Evolutionary conservation across 2,888 invertebrate genomes (phyloP).

Genomic region (Idaea aversata): DNA sequence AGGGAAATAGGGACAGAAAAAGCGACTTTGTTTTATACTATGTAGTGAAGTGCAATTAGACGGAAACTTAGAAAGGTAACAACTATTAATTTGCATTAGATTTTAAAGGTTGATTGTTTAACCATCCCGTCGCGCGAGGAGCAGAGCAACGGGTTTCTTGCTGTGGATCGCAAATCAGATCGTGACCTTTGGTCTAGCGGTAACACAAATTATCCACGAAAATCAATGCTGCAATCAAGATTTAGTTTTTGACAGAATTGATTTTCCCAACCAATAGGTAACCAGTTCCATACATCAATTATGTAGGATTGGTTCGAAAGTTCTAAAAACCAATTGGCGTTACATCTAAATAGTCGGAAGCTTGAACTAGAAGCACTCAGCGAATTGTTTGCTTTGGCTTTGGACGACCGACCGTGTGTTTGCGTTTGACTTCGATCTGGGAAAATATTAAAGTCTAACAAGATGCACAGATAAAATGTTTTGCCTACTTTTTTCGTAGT

Average conservation of each 20-base stretch:
- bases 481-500: no score
- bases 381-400: constrained; percentile 13
- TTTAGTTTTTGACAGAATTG: not conserved
- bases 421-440: constrained; percentile 10
- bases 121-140: no score
- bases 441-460: constrained; percentile 1
- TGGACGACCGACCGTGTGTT: constrained; percentile 7
- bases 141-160: no score
- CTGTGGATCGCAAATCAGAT: no score
- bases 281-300: not conserved
- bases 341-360: not conserved
- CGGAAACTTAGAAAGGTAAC: no score
- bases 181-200: no score
- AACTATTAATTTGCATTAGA: no score
- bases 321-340: not conserved
- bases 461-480: not conserved
- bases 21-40: no score
- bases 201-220: no score
- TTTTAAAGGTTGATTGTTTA: no score
- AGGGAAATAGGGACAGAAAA: no score
- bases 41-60: no score
- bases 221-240: not conserved
- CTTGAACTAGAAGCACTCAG: constrained; percentile 16
- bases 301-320: not conserved
- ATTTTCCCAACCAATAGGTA: not conserved